Evolutionary conservation across 2,888 invertebrate genomes (phyloP), one percentile per base, ranked within the genome.

Genomic region (Pecten maximus): DNA sequence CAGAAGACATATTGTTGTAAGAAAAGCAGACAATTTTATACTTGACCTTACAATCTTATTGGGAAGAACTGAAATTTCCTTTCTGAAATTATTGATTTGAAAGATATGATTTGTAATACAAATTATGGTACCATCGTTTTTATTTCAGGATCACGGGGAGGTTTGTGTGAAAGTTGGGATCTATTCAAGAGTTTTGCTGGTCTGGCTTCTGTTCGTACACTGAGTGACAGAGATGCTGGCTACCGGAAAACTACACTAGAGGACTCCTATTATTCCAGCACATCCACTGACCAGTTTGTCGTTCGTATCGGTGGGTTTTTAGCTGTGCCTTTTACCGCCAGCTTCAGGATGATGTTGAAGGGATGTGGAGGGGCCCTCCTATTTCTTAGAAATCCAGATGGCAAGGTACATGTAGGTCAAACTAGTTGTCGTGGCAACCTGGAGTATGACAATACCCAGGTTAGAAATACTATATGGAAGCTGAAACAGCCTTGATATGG

Each of bases 131-230:
- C n/a, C n/a, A n/a, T n/a, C n/a, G n/a, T n/a, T n/a, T n/a, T n/a
- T n/a, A n/a, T 12, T 54, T 6, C 19, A 74, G 74, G 74, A 10
- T 28, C 74, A 6, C 6, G 74, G 35, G 74, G 74, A 35, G 15
- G 74, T 35, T 23, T 74, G 28, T 74, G 74, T 35, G 74, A 74
- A 28, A 74, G 35, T 74, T 74, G 74, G 74, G 74, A 74, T 74
- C 35, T 74, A 74, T 35, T 74, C 74, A 74, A 74, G 74, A 74
- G 74, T 28, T 74, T 74, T 28, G 28, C 74, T 74, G 74, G 35
- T 35, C 74, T 74, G 12, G 74, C 74, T 74, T 28, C 0, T 28
- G 74, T 74, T 74, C 74, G 74, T 74, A 10, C 10, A 35, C 74
- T 74, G 35, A 74, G 74, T 74, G 74, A 6, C 16, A 35, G 35